These are phyloP conservation scores for Onychomys arenicola DNA, from an alignment of 2,797 vertebrate genomes.

Conservation along the genomic window DNA sequence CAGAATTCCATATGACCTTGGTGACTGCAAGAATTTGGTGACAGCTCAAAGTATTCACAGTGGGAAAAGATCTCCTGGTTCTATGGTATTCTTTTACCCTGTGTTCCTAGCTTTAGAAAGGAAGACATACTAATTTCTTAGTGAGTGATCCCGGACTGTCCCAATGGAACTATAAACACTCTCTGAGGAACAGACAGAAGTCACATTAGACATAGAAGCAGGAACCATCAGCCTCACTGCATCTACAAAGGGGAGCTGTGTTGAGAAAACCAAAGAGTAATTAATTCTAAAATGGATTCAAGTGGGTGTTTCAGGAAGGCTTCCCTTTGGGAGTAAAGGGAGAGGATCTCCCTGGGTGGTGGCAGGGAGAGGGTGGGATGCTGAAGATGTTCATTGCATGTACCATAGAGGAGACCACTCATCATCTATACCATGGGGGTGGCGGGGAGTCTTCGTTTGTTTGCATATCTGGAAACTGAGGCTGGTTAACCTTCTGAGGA, in stretches of 20 bases:
- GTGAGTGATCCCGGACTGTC: neutral
- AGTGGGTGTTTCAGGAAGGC: neutral
- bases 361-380: accelerated
- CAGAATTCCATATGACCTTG: neutral
- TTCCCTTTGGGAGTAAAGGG: neutral
- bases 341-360: neutral
- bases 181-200: neutral
- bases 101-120: neutral
- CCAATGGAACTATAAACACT: neutral
- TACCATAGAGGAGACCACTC: neutral
- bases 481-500: neutral
- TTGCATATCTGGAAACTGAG: neutral
- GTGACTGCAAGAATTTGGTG: neutral
- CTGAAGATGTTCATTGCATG: neutral
- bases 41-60: neutral
- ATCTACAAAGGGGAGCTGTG: no score
- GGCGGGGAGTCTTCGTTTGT: neutral
- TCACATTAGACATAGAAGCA: neutral
- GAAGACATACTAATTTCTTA: neutral
- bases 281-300: neutral
- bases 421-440: neutral
- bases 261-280: neutral
- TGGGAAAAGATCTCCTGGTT: neutral
- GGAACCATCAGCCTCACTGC: neutral
- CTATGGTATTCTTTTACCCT: neutral